Evolutionary conservation across 2,797 vertebrate genomes (phyloP).

Genomic region (Brachyrhaphis roseni): DNA sequence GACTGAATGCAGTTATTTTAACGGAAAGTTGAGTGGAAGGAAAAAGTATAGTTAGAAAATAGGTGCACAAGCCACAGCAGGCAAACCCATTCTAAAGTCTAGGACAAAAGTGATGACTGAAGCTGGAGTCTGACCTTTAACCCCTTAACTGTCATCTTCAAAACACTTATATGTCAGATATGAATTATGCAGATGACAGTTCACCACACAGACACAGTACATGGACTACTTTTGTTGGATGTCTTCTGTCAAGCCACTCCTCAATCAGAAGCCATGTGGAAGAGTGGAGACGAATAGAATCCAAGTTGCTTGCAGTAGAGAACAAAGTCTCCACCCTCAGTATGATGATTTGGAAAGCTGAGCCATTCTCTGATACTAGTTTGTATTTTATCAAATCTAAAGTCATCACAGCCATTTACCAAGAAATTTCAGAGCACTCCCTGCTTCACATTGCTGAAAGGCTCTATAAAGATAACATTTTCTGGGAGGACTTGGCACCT

Average conservation of each 20-base stretch:
- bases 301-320: background rate
- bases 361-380: background rate
- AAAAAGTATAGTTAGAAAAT: background rate
- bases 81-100: background rate
- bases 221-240: background rate
- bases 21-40: background rate
- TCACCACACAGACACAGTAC: background rate
- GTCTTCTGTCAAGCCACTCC: background rate
- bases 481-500: background rate
- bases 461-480: background rate
- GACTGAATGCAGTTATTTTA: background rate
- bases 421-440: no score
- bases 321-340: background rate
- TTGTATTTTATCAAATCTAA: background rate
- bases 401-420: background rate
- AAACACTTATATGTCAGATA: no score
- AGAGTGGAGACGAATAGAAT: background rate
- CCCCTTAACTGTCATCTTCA: background rate
- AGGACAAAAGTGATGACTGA: background rate
- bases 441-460: background rate
- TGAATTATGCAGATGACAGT: no score
- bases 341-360: background rate
- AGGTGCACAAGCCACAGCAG: background rate
- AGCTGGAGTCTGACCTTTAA: background rate
- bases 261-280: background rate